These are phyloP conservation scores for Laspeyria flexula DNA, from an alignment of 2,888 invertebrate genomes.

Conservation along the genomic window DNA sequence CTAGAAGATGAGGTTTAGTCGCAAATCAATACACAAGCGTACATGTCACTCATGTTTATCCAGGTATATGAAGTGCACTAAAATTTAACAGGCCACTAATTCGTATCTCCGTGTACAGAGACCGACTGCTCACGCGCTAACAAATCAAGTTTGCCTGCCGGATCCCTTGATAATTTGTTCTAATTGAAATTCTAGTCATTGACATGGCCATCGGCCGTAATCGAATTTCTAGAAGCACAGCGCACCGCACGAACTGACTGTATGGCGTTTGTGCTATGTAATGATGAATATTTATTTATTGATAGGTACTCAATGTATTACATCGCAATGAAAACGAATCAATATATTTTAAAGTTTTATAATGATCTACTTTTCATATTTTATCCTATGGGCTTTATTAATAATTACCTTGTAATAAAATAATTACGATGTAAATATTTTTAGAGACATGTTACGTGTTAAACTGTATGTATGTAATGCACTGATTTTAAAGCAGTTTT, in stretches of 20 bases:
- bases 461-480: too few species aligned
- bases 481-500: too few species aligned
- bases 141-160: constrained; percentile 81
- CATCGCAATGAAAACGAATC: too few species aligned
- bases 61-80: constrained; percentile 24
- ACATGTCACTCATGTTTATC: constrained; percentile 10
- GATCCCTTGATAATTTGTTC: constrained; percentile 86
- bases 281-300: neutral
- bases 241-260: constrained; percentile 2
- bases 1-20: neutral
- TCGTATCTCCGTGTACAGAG: constrained; percentile 15
- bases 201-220: constrained; percentile 86
- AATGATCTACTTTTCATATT: too few species aligned
- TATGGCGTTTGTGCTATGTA: constrained; percentile 2
- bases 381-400: too few species aligned
- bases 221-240: constrained; percentile 77
- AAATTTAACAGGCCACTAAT: constrained; percentile 36
- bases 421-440: too few species aligned
- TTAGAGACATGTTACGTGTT: too few species aligned
- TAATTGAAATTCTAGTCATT: constrained; percentile 90
- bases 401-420: too few species aligned
- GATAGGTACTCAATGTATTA: neutral
- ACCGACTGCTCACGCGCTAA: constrained; percentile 63
- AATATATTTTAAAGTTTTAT: too few species aligned
- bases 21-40: neutral